Evolutionary conservation across 1,140 invertebrate genomes (phyloP).

Genomic region (Samia ricini): DNA sequence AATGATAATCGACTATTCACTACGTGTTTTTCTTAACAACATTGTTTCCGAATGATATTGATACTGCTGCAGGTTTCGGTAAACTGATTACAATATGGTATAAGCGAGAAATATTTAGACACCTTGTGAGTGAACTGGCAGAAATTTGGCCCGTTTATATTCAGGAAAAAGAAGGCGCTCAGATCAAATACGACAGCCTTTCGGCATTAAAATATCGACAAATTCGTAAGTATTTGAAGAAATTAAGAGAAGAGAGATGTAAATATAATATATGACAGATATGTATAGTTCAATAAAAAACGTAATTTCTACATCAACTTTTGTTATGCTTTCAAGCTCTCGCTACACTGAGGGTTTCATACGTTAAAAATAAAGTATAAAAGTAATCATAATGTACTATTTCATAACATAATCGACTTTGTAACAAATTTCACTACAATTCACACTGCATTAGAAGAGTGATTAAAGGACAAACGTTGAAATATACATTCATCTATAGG

Average conservation of each 20-base stretch:
- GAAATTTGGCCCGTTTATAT: conserved; percentile 51
- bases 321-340: too few species aligned
- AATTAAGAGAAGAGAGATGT: not conserved
- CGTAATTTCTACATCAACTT: too few species aligned
- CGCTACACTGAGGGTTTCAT: too few species aligned
- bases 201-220: conserved; percentile 41
- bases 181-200: conserved; percentile 48
- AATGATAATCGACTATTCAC: not conserved
- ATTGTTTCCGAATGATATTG: not conserved
- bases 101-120: conserved; percentile 43
- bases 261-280: too few species aligned
- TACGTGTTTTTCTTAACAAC: not conserved
- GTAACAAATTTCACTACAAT: too few species aligned
- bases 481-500: too few species aligned
- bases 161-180: conserved; percentile 37
- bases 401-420: too few species aligned
- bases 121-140: conserved; percentile 45
- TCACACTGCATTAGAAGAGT: too few species aligned
- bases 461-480: too few species aligned
- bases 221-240: conserved; percentile 35
- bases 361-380: too few species aligned
- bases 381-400: too few species aligned
- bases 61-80: conserved; percentile 40
- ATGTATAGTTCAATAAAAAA: not conserved
- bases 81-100: conserved; percentile 59